Base-by-base conservation (phyloP, 2,888 invertebrate species). In the Polia nebulosa region DNA sequence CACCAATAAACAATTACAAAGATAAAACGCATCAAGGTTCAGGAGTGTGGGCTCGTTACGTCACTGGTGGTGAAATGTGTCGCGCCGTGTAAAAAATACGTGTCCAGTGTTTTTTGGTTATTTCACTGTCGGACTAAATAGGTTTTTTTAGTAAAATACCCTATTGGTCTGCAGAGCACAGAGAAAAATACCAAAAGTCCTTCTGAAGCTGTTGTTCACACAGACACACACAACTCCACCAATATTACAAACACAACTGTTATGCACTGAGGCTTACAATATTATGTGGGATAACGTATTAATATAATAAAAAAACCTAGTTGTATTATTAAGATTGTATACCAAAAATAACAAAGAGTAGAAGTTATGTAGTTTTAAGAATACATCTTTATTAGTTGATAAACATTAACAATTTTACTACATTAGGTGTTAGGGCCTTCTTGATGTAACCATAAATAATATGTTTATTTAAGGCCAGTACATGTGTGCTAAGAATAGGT, bases 321-420 rank as follows among this genome's bases (percentile, higher is more conserved):
- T 71, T 76, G 36, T 83, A 76, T 45, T 64, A 62, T 41, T 78
- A 83, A 82, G 78, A 82, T 82, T 83, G 83, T 87, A 90, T 91
- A 90, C 89, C 89, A 90, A 91, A 91, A 89, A 91, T 91, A 91
- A 90, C 88, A 87, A 85, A 85, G 83, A 84, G 68, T 88, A 85
- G 81, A 15, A 51, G 84, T 82, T 80, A 81, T 82, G 72, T 86
- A 83, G 78, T 82, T 81, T 69, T 80, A 81, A 77, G 60, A 63
- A 55, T 27, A 77, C 62, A 71, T 77, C 49, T 81, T 77, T 75
- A 78, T 81, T 81, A 82, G 63, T 27, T 66, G 1, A 39, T 67
- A 67, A 56, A 59, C 41, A 70, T 71, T 65, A 80, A 64, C 71
- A 63, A 53, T 66, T n/a, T 29, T 56, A 58, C 44, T 64, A 15